Evolutionary conservation across 2,113 vertebrate genomes (phyloP), one percentile per base, ranked within the genome.

Genomic region (Dromaius novaehollandiae): DNA sequence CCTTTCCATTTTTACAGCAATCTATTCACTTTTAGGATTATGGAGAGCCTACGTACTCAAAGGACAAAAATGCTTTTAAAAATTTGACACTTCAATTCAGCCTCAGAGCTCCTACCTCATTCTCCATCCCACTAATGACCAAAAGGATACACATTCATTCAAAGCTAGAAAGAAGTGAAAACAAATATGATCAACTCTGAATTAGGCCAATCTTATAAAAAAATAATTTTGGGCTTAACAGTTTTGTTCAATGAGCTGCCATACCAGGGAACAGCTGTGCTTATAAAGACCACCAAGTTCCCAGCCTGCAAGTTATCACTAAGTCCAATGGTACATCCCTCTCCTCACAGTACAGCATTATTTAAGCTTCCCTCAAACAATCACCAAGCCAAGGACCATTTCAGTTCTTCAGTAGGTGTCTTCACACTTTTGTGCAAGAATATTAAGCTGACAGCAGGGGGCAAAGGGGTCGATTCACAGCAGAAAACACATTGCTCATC

Each of bases 211-310:
- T n/a, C n/a, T n/a, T n/a, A n/a, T n/a, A n/a, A n/a, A n/a, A n/a
- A n/a, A n/a, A n/a, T n/a, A 58, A 46, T 17, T 26, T 56, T 8
- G 24, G 20, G n/a, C 14, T 1, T 1, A 69, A n/a, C 1, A 5
- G 13, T 78, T 68, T 58, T 80, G 17, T 61, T 56, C 63, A 56
- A 77, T 53, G 18, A 74, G 80, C 5, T 3, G 0, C 19, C 42
- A 16, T 36, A 81, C 3, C 24, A 78, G 10, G 14, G 5, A 81
- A 90, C 4, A 34, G 11, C 2, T 32, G 9, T 20, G 5, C 55
- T 56, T 56, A 30, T 17, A 30, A 24, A 56, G 53, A 5, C 21
- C 50, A 55, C 28, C 7, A 58, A 55, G 3, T 26, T 80, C 83
- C 53, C 34, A 48, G 36, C 28, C 50, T 64, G 42, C 14, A 58